Evolutionary conservation across 23 tunicate genomes (phyloP), one percentile per base, ranked within the genome.

Genomic region (Clavelina lepadiformis): DNA sequence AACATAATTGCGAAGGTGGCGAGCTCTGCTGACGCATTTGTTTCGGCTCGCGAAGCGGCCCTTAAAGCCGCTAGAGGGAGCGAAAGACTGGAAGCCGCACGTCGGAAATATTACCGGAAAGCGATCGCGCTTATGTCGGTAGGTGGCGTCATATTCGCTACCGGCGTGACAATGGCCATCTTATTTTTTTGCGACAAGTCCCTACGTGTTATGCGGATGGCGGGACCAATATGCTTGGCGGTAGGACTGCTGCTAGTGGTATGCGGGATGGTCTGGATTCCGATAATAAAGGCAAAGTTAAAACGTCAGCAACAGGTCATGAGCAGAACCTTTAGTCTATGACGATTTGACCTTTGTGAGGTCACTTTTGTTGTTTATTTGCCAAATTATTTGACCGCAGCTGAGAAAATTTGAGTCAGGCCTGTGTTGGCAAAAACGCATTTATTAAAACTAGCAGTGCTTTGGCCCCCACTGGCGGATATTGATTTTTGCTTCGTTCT

Each of bases 191-290:
- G 80, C 11, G 85, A 63, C 0, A 65, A 64, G 28, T 35, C 38
- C 7, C 37, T 6, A 11, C 33, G 57, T 6, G 31, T 33, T 2
- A 29, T 81, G 6, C 63, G 52, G 26, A 86, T 86, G 80, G 65
- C 62, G 15, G 95, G 95, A 1, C 95, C 95, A 3, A 35, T 86
- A 6, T 71, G 82, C 59, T 37, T 86, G 46, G 63, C 95, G 0
- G 59, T 86, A 3, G 95, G 95, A 28, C 74, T 86, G 13, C 47
- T 86, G 22, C 79, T 86, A 28, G 61, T 51, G 26, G 84, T 86
- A 6, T 86, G 95, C 63, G 95, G 95, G 5, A 32, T 86, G 23
- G 95, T 86, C 26, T 86, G 95, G 95, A 47, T 77, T 27, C 83
- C 95, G 3, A 86, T 86, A 23, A 86, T 86, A 30, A 72, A 77